A percentile compares a stretch with the other conserved stretches of the same genome.
These are phyloP conservation scores for Danio tinwini DNA, from an alignment of 2,797 vertebrate species.

Conservation along the genomic window DNA sequence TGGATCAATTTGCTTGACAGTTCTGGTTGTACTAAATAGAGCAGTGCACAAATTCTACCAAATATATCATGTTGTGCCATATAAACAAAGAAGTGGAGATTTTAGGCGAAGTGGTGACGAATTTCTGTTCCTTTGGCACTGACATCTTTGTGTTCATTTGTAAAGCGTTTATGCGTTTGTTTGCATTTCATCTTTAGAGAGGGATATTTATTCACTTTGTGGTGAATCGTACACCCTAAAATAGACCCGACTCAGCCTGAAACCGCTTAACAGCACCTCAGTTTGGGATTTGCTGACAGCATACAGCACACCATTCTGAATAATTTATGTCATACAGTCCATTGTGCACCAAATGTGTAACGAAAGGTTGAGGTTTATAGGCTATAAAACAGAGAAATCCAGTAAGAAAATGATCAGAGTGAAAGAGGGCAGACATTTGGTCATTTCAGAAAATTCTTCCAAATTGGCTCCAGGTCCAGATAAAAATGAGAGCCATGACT, in stretches of 20 bases:
- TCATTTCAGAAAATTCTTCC: constrained; percentile 27
- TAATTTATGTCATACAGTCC: constrained; percentile 51
- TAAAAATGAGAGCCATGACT: constrained; percentile 24
- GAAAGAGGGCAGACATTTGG: constrained; percentile 20
- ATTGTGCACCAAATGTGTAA: constrained; percentile 49
- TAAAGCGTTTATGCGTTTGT: constrained; percentile 42
- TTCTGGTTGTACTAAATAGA: background rate
- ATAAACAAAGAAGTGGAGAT: background rate
- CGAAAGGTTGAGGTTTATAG: constrained; percentile 40
- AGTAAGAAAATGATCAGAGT: constrained; percentile 29
- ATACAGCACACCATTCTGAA: constrained; percentile 41
- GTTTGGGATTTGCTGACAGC: constrained; percentile 45
- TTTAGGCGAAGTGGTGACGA: background rate
- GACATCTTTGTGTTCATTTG: constrained; percentile 5
- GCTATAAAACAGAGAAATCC: constrained; percentile 34
- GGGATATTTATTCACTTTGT: constrained; percentile 46
- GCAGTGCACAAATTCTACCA: background rate
- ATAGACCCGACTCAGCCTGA: constrained; percentile 44
- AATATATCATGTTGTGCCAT: background rate
- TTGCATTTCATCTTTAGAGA: constrained; percentile 27
- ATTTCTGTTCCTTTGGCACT: background rate
- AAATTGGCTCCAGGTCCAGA: constrained; percentile 23
- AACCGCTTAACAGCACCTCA: constrained; percentile 43
- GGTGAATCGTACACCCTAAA: constrained; percentile 44
- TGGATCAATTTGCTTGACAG: background rate